Conservation (phyloP, 2,797 vertebrate species). For the Protonibea diacanthus region DNA sequence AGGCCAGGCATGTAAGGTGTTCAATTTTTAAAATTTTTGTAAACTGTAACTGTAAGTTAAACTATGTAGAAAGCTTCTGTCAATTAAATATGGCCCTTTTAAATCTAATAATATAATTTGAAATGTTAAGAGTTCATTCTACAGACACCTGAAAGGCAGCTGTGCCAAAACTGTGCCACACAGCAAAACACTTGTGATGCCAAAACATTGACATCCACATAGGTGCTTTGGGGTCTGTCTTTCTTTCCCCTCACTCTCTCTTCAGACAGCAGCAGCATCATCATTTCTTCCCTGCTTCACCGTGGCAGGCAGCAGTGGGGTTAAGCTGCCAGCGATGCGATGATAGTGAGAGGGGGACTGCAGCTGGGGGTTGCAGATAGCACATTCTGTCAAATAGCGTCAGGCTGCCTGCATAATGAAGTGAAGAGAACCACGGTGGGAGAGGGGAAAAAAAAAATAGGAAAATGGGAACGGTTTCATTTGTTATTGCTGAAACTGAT, state of each 20-base stretch:
- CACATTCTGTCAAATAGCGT: constrained; percentile 86
- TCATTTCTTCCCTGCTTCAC: constrained; percentile 66
- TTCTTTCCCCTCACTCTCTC: constrained; percentile 45
- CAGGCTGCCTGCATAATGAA: constrained; percentile 89
- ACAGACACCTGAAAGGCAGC: constrained; percentile 6
- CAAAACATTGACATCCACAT: constrained; percentile 50
- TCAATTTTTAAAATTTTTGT: not conserved
- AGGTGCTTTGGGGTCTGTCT: constrained; percentile 50
- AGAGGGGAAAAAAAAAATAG: constrained; percentile 58
- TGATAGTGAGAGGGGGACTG: constrained; percentile 81
- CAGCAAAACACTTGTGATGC: constrained; percentile 36
- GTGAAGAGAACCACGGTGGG: constrained; percentile 67
- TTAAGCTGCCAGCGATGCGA: constrained; percentile 84
- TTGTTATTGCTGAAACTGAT: constrained; percentile 77
- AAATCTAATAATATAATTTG: not conserved
- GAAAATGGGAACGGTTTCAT: constrained; percentile 67
- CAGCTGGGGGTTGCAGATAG: constrained; percentile 89
- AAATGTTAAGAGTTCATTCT: constrained; percentile 13
- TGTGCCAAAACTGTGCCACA: constrained; percentile 36
- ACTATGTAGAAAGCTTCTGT: not conserved
- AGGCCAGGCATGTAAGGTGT: not conserved
- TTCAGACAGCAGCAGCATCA: constrained; percentile 68
- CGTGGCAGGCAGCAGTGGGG: constrained; percentile 77
- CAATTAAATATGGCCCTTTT: constrained; percentile 7
- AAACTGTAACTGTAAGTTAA: not conserved